Conservation (phyloP, 2,797 vertebrate genomes). For the Muraenolepis orangiensis region DNA sequence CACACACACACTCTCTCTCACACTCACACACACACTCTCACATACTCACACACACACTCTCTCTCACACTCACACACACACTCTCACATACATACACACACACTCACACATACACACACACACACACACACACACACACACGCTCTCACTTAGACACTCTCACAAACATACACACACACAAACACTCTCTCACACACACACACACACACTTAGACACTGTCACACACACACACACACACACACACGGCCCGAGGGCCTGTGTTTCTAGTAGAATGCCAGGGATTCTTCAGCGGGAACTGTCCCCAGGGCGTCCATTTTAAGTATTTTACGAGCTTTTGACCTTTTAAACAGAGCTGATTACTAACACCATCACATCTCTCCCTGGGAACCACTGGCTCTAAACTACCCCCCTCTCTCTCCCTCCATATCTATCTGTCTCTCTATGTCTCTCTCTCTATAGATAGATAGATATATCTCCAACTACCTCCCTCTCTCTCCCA, state of each 20-base stretch:
- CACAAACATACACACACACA: no score
- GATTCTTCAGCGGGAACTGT: background rate
- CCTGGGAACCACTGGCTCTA: background rate
- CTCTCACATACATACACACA: background rate
- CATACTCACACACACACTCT: background rate
- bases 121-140: background rate
- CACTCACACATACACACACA: no score
- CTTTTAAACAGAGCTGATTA: slow-evolving; percentile 36
- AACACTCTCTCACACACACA: background rate
- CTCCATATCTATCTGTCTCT: slow-evolving; percentile 8
- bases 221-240: slow-evolving; percentile 4
- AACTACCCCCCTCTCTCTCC: background rate
- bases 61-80: background rate
- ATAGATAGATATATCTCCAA: no score
- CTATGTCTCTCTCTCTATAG: background rate
- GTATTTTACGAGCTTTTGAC: slow-evolving; percentile 42
- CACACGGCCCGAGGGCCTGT: background rate
- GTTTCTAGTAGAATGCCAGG: slow-evolving; percentile 3
- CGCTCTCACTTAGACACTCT: no score
- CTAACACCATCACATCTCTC: slow-evolving; percentile 1
- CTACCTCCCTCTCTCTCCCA: background rate
- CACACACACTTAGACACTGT: no score
- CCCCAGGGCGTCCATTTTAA: slow-evolving; percentile 23
- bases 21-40: background rate
- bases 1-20: slow-evolving; percentile 11